Percentiles rank a stretch among this genome's conserved stretches.
phyloP scores from a whole-genome alignment of 37 sponge, comb jelly and placozoan species.

The Bolinopsis microptera region DNA sequence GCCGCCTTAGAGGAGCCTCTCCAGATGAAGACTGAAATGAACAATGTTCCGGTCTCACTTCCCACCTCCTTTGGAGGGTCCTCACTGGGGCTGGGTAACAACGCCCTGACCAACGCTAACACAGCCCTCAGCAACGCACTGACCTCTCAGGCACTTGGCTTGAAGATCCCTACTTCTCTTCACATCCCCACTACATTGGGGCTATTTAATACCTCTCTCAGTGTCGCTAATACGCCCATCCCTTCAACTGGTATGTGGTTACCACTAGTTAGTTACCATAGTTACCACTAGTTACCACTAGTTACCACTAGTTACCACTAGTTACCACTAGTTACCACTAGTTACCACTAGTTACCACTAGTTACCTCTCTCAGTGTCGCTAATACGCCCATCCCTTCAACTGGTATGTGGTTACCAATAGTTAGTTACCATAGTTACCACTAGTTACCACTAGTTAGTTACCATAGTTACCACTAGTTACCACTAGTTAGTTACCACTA shows the following conservation, averaged over 20 bases:
- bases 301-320: too few species aligned
- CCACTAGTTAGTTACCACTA: too few species aligned
- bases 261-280: background rate
- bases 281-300: too few species aligned
- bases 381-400: background rate
- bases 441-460: too few species aligned
- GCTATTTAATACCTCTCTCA: background rate
- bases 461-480: too few species aligned
- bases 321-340: too few species aligned
- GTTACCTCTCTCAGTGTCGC: background rate
- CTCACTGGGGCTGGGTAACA: background rate
- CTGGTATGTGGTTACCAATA: background rate
- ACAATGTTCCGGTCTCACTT: background rate
- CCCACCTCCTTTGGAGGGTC: background rate
- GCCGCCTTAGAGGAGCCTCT: constrained; percentile 59
- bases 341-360: too few species aligned
- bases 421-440: background rate
- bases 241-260: background rate
- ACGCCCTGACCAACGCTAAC: background rate
- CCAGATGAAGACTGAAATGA: constrained; percentile 42
- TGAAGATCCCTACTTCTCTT: constrained; percentile 34
- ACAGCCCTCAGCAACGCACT: constrained; percentile 50
- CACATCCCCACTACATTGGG: constrained; percentile 57
- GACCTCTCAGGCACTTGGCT: constrained; percentile 18
- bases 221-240: background rate